Conservation (phyloP, 2,797 vertebrate species). For the Sebastes flavidus region DNA sequence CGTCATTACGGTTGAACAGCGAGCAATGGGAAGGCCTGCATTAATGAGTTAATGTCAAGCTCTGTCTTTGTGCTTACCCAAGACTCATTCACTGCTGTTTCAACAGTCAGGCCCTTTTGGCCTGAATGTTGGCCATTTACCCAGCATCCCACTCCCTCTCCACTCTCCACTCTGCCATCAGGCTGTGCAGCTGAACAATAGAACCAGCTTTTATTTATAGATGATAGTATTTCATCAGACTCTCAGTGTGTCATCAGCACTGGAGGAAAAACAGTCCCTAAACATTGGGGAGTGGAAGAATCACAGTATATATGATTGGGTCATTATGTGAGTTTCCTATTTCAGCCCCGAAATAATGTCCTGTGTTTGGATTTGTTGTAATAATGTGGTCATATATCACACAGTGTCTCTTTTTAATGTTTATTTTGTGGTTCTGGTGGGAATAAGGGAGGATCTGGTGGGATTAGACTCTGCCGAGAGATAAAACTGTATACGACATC, state of each 20-base stretch:
- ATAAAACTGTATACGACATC: slow-evolving; percentile 21
- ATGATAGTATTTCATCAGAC: slow-evolving; percentile 47
- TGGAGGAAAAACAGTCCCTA: slow-evolving; percentile 1
- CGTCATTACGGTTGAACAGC: slow-evolving; percentile 51
- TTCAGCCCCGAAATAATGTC: slow-evolving; percentile 2
- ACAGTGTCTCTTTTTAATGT: neutral
- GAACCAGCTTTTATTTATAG: slow-evolving; percentile 51
- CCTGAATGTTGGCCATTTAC: neutral
- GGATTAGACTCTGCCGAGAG: slow-evolving; percentile 1
- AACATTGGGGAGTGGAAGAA: neutral
- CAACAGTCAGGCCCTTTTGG: slow-evolving; percentile 13
- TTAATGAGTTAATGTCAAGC: slow-evolving; percentile 50
- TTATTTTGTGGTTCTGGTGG: slow-evolving; percentile 33
- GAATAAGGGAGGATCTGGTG: slow-evolving; percentile 19
- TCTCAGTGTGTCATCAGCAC: slow-evolving; percentile 28
- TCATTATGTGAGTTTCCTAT: neutral
- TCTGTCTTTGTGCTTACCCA: slow-evolving; percentile 15
- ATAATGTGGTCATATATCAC: slow-evolving; percentile 1
- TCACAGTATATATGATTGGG: neutral
- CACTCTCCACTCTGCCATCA: slow-evolving; percentile 29
- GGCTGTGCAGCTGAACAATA: slow-evolving; percentile 24
- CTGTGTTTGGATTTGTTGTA: slow-evolving; percentile 21
- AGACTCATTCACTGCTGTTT: slow-evolving; percentile 33
- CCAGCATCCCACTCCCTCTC: slow-evolving; percentile 4
- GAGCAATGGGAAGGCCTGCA: slow-evolving; percentile 5